Percentiles rank a stretch among this genome's conserved stretches.
phyloP scores from a whole-genome alignment of 2,888 invertebrate species.

The Aleiodes testaceus region DNA sequence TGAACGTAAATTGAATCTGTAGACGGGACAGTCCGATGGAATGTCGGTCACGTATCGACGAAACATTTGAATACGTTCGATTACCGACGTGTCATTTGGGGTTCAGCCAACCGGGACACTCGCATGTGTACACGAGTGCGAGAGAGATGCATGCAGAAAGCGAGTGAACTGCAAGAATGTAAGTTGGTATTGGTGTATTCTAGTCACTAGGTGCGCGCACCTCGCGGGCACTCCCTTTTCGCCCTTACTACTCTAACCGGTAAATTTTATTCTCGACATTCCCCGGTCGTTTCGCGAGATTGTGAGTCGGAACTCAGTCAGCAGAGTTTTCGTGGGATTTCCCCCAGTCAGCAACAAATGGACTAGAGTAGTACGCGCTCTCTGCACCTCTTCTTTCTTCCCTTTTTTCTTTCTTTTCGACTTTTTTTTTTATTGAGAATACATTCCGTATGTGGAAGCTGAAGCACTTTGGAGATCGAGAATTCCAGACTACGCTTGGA shows the following conservation, averaged over 20 bases:
- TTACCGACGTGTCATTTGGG: slow-evolving; percentile 55
- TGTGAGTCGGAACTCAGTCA: slow-evolving; percentile 54
- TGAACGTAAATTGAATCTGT: slow-evolving; percentile 44
- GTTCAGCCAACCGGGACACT: slow-evolving; percentile 52
- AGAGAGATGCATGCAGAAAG: not conserved
- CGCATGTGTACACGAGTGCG: not conserved
- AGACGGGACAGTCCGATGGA: slow-evolving; percentile 22
- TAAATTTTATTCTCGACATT: slow-evolving; percentile 53
- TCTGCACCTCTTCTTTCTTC: not conserved
- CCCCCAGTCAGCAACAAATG: slow-evolving; percentile 43
- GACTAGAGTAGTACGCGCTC: slow-evolving; percentile 26
- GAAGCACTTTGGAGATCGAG: no score
- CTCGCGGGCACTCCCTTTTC: not conserved
- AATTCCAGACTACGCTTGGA: no score
- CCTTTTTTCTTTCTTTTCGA: not conserved
- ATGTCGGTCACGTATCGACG: slow-evolving; percentile 55
- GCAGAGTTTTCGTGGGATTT: slow-evolving; percentile 48
- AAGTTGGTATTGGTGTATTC: slow-evolving; percentile 2
- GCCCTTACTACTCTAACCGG: slow-evolving; percentile 9
- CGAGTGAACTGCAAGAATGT: not conserved
- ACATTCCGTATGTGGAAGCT: no score
- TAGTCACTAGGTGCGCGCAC: no score
- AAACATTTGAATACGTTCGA: slow-evolving; percentile 59
- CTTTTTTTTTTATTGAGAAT: no score
- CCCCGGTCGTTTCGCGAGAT: slow-evolving; percentile 51